phyloP scores from a whole-genome alignment of 2,888 invertebrate genomes.

The Harpalus rufipes region DNA sequence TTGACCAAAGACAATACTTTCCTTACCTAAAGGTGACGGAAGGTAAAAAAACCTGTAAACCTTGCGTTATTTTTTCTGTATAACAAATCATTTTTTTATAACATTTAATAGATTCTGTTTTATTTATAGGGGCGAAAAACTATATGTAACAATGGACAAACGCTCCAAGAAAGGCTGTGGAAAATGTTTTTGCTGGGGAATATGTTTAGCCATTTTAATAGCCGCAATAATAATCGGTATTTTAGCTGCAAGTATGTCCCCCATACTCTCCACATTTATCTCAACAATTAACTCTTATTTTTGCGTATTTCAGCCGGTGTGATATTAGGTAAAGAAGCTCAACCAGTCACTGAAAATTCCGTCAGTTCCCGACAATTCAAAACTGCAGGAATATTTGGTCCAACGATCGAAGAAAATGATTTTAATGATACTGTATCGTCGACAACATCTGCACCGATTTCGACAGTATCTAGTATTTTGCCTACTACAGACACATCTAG shows the following conservation, averaged over 20 bases:
- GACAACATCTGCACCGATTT: constrained; percentile 74
- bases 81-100: no score
- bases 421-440: constrained; percentile 70
- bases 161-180: constrained; percentile 84
- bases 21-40: no score
- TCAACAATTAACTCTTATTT: not conserved
- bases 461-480: constrained; percentile 73
- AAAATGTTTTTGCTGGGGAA: constrained; percentile 84
- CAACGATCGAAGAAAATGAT: constrained; percentile 68
- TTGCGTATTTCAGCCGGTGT: constrained; percentile 81
- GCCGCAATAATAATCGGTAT: constrained; percentile 85
- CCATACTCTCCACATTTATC: not conserved
- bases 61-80: no score
- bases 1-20: no score
- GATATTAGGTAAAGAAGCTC: constrained; percentile 83
- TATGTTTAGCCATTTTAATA: constrained; percentile 82
- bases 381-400: constrained; percentile 76
- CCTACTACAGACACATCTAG: constrained; percentile 79
- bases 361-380: constrained; percentile 82
- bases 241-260: constrained; percentile 85
- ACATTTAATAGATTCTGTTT: no score
- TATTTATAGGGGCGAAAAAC: constrained; percentile 87
- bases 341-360: constrained; percentile 79
- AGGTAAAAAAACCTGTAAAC: no score
- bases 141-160: constrained; percentile 90